Percentiles rank a stretch among this genome's conserved stretches.
phyloP scores from a whole-genome alignment of 1,140 invertebrate species.

The Potamilus streckersoni region DNA sequence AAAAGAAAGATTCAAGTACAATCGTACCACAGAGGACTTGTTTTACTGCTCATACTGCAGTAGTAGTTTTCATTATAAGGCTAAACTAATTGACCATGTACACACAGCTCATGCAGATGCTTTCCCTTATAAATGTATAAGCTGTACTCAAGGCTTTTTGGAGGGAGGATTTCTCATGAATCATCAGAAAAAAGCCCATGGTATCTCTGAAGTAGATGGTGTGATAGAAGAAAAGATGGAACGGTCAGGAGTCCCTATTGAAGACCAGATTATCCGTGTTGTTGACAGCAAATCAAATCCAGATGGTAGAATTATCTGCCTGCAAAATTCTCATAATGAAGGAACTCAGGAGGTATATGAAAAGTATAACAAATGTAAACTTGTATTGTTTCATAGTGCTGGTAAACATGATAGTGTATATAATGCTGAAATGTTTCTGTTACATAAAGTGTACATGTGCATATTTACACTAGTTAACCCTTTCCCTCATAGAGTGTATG shows the following conservation, averaged over 20 bases:
- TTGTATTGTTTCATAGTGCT: too few relatives aligned
- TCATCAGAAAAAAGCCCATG: slow-evolving; percentile 46
- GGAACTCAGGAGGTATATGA: too few relatives aligned
- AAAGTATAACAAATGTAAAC: too few relatives aligned
- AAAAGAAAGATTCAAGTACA: slow-evolving; percentile 40
- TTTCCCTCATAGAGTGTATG: too few relatives aligned
- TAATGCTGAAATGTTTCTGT: too few relatives aligned
- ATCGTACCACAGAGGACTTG: slow-evolving; percentile 41
- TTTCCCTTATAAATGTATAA: slow-evolving; percentile 47
- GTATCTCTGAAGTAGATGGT: slow-evolving; percentile 7
- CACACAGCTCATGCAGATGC: slow-evolving; percentile 46
- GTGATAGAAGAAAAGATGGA: neutral
- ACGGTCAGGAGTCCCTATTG: neutral
- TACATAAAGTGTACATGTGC: too few relatives aligned
- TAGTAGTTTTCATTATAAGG: slow-evolving; percentile 49
- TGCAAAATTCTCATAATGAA: neutral
- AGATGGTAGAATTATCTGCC: neutral
- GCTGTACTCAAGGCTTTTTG: slow-evolving; percentile 54
- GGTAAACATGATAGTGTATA: too few relatives aligned
- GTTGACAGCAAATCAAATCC: neutral
- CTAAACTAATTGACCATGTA: slow-evolving; percentile 52
- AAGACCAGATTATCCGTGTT: neutral
- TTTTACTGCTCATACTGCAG: slow-evolving; percentile 50
- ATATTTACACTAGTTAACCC: too few relatives aligned
- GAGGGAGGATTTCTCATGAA: slow-evolving; percentile 39